phyloP scores from a whole-genome alignment of 2,797 vertebrate genomes.

The Discoglossus pictus region DNA sequence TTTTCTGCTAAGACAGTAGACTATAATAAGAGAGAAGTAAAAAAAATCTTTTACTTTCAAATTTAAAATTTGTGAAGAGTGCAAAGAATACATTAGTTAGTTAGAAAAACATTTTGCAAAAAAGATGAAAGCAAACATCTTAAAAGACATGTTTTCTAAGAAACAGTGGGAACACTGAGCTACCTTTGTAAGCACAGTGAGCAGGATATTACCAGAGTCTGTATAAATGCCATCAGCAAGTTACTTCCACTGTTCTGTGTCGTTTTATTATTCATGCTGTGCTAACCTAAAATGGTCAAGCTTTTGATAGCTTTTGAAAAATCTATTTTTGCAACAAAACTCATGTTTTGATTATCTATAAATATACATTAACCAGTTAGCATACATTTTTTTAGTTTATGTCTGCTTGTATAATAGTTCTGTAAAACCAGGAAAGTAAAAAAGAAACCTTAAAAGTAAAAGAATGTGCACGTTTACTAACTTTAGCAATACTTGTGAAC shows the following conservation, averaged over 20 bases:
- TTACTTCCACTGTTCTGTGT: slow-evolving; percentile 22
- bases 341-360: not conserved
- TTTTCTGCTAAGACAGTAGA: not conserved
- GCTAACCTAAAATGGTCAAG: slow-evolving; percentile 15
- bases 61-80: slow-evolving; percentile 18
- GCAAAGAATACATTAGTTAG: slow-evolving; percentile 20
- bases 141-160: slow-evolving; percentile 24
- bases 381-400: too few relatives aligned
- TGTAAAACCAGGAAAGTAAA: too few relatives aligned
- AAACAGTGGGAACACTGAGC: slow-evolving; percentile 16
- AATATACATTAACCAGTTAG: too few relatives aligned
- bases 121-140: slow-evolving; percentile 24
- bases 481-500: too few relatives aligned
- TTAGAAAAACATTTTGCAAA: slow-evolving; percentile 30
- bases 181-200: slow-evolving; percentile 23
- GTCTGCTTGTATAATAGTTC: too few relatives aligned
- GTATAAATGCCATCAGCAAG: slow-evolving; percentile 35
- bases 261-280: slow-evolving; percentile 34
- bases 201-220: slow-evolving; percentile 28
- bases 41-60: slow-evolving; percentile 4
- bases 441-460: too few relatives aligned
- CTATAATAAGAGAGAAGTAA: too few relatives aligned
- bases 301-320: slow-evolving; percentile 4
- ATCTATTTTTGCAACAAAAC: not conserved
- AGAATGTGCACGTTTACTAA: too few relatives aligned